Evolutionary conservation across 2,888 invertebrate genomes (phyloP).

Genomic region (Stenolophus ochropezus): DNA sequence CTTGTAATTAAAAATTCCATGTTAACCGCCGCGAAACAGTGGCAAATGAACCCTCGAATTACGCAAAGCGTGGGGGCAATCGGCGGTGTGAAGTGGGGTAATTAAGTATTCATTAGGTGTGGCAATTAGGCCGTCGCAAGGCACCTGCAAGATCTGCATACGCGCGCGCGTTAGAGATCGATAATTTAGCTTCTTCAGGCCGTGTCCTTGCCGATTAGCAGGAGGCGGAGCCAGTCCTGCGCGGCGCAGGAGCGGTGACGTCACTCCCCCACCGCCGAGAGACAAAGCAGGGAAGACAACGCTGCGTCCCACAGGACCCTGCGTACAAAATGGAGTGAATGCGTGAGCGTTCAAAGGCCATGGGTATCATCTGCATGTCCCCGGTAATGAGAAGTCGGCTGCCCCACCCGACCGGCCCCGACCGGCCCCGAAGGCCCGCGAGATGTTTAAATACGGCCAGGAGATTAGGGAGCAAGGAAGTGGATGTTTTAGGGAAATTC

Average conservation of each 20-base stretch:
- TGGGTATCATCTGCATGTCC: conserved; percentile 59
- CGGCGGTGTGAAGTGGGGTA: conserved; percentile 6
- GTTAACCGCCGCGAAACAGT: conserved; percentile 36
- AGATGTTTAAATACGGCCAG: conserved; percentile 55
- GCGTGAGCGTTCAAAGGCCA: conserved; percentile 62
- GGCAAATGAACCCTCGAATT: conserved; percentile 53
- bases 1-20: conserved; percentile 50
- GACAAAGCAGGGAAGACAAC: conserved; percentile 34
- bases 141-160: conserved; percentile 56
- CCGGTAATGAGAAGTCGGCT: conserved; percentile 54
- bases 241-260: conserved; percentile 31
- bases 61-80: conserved; percentile 23
- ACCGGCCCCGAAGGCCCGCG: conserved; percentile 5
- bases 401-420: not conserved
- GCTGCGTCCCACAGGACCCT: conserved; percentile 51
- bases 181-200: conserved; percentile 59
- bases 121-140: conserved; percentile 31
- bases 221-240: conserved; percentile 28
- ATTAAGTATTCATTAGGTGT: conserved; percentile 51
- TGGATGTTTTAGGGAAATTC: conserved; percentile 52
- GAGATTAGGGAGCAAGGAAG: conserved; percentile 51
- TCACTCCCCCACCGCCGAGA: conserved; percentile 36
- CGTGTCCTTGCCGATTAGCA: conserved; percentile 59
- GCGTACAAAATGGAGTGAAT: conserved; percentile 68
- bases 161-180: conserved; percentile 51